Evolutionary conservation across 92 coral and sea anemone species (phyloP), one percentile per base, ranked within the genome.

Genomic region (Galaxea fascicularis): DNA sequence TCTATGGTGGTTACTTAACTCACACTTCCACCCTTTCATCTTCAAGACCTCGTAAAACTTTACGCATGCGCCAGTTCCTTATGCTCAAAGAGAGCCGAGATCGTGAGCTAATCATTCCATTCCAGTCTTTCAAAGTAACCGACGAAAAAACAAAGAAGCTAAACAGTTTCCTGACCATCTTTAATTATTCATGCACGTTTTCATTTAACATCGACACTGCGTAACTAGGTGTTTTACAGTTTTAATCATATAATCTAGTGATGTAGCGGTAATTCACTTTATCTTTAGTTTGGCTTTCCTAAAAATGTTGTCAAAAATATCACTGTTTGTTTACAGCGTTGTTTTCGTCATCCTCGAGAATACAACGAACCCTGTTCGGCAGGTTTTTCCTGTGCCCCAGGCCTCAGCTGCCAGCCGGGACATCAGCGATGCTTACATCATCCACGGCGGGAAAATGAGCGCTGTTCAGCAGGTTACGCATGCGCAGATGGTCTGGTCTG

Each of bases 401-500:
- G 98, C 25, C 88, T 96, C 60, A 91, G 94, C 89, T 96, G 99
- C 78, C 99, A 96, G 35, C 97, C 98, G 21, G 98, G 97, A 7
- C 73, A 71, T 63, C 99, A 94, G 45, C 87, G 86, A 18, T 96
- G 99, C 73, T 85, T 92, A 31, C 97, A 96, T 75, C 83, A 87
- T 59, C 99, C 99, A 4, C 90, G 99, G 71, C 77, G 71, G 25
- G 99, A 94, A 87, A 82, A 86, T 63, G 99, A 96, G 73, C 93
- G 86, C 27, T 96, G 99, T 47, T 96, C 99, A 24, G 87, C 90
- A 56, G 99, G 99, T 20, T 94, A 86, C 82, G 90, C 88, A 28
- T 96, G 99, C 77, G 82, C 89, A 9, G 89, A 65, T 22, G 96
- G 95, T 28, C 60, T 96, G 78, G 88, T 83, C 20, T 96, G 99